These are phyloP conservation scores for Leiothrix lutea DNA, from an alignment of 2,113 vertebrate genomes.

Conservation along the genomic window DNA sequence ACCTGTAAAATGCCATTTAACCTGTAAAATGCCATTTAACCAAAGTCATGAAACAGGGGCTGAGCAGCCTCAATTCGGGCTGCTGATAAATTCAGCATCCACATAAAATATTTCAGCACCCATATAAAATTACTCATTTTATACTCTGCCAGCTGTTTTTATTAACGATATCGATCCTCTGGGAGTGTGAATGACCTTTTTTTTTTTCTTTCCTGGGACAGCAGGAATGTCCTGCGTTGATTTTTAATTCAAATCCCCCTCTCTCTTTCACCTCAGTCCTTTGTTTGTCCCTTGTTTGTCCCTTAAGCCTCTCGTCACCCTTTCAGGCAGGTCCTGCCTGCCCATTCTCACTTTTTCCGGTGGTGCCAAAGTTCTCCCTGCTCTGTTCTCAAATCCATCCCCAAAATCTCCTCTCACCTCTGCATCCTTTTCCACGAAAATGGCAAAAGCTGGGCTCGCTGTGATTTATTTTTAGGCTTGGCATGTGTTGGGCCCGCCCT, in stretches of 20 bases:
- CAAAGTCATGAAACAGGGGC: neutral
- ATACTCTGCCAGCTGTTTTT: neutral
- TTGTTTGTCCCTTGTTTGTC: neutral
- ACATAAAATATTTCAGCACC: too few relatives aligned
- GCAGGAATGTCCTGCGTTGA: neutral
- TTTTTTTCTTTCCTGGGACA: neutral
- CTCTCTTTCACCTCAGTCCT: neutral
- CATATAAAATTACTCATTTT: too few relatives aligned
- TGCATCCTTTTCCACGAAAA: neutral
- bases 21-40: neutral
- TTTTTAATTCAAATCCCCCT: neutral
- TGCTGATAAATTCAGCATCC: neutral
- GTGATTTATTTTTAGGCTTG: neutral
- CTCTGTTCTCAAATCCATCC: accelerated
- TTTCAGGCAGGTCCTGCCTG: neutral
- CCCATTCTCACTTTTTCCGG: neutral
- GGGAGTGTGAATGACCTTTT: neutral
- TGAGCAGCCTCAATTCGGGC: neutral
- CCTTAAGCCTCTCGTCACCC: neutral
- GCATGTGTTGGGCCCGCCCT: neutral
- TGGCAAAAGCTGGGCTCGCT: neutral
- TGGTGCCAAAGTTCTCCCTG: neutral
- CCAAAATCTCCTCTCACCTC: neutral
- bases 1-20: neutral
- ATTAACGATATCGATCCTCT: neutral